Conservation (phyloP, 2,888 invertebrate species). For the Lasioglossum figueresi region DNA sequence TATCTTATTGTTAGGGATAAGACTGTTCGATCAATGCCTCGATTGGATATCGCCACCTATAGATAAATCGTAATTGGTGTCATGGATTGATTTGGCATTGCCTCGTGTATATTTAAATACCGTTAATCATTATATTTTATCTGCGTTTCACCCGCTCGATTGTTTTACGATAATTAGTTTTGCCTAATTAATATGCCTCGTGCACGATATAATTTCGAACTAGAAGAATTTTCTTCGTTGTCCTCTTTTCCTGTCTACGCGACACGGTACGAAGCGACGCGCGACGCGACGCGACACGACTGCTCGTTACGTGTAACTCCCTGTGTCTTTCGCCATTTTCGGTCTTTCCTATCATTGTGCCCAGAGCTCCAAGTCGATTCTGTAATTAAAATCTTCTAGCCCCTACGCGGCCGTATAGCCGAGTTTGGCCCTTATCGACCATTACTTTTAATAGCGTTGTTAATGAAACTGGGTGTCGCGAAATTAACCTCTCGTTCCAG, state of each 20-base stretch:
- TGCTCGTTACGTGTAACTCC: background rate
- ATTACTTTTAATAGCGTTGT: constrained; percentile 84
- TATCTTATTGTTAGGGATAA: constrained; percentile 62
- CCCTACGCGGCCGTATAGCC: constrained; percentile 73
- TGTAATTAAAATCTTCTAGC: constrained; percentile 80
- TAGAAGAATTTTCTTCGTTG: constrained; percentile 55
- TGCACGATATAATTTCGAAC: background rate
- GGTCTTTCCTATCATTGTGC: constrained; percentile 25
- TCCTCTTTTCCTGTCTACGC: constrained; percentile 28
- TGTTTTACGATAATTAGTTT: background rate
- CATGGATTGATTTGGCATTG: constrained; percentile 55
- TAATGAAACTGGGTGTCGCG: constrained; percentile 84
- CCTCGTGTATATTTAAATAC: constrained; percentile 61
- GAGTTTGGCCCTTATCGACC: constrained; percentile 77
- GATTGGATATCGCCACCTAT: constrained; percentile 58
- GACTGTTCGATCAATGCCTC: constrained; percentile 59
- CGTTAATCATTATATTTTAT: background rate
- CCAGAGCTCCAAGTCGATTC: constrained; percentile 70
- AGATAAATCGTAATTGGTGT: constrained; percentile 73
- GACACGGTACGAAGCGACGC: background rate
- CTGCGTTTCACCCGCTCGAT: background rate
- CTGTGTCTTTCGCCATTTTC: background rate
- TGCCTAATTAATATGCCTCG: background rate
- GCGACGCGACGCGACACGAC: background rate
- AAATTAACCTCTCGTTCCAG: constrained; percentile 83